phyloP scores from a whole-genome alignment of 92 coral and sea anemone species.

The Epizoanthus scotinus region DNA sequence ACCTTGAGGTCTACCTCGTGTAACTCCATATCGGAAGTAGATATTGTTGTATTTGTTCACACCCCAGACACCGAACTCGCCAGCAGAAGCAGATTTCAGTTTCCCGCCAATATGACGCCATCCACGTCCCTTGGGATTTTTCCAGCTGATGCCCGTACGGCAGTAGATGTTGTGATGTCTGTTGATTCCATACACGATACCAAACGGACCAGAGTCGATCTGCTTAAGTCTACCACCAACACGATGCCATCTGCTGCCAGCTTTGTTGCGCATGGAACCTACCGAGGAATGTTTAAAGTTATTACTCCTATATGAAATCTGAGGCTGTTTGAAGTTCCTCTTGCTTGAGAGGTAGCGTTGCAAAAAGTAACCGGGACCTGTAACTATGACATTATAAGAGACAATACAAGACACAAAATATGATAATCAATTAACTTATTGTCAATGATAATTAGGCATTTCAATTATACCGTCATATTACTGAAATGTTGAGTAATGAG shows the following conservation, averaged over 20 bases:
- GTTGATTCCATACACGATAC: conserved; percentile 49
- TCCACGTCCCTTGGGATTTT: conserved; percentile 1
- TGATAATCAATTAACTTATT: too few species aligned
- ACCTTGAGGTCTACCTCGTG: conserved; percentile 14
- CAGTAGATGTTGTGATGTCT: conserved; percentile 34
- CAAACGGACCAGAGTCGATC: conserved; percentile 49
- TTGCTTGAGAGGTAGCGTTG: too few species aligned
- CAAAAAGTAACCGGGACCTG: too few species aligned
- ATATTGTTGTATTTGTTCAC: conserved; percentile 3
- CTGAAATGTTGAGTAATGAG: too few species aligned
- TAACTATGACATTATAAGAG: too few species aligned
- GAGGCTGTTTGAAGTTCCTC: too few species aligned
- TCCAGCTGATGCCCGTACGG: conserved; percentile 42
- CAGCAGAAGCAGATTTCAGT: conserved; percentile 9
- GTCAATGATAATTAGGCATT: too few species aligned
- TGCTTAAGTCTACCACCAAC: conserved; percentile 32
- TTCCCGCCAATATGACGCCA: conserved; percentile 9
- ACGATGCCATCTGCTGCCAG: background rate
- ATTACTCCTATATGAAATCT: too few species aligned
- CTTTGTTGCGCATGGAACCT: conserved; percentile 10
- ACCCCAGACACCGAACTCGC: conserved; percentile 28
- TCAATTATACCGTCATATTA: too few species aligned
- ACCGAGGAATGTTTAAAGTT: too few species aligned
- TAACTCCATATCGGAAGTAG: conserved; percentile 25
- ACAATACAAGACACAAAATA: too few species aligned